phyloP scores from a whole-genome alignment of 2,888 invertebrate species.

The Phrixothrix hirtus region DNA sequence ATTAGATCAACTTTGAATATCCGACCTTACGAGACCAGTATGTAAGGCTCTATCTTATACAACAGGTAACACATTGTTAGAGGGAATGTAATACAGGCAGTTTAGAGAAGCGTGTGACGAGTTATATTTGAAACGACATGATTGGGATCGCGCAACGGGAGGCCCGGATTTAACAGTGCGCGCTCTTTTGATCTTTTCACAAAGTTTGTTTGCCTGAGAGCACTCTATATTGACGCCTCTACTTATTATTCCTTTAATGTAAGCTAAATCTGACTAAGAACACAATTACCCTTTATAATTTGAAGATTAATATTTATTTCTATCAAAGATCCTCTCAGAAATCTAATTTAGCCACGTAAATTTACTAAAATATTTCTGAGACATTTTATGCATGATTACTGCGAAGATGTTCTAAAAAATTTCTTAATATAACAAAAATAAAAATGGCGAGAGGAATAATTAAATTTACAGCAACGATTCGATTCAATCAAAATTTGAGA shows the following conservation, averaged over 20 bases:
- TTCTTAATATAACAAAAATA: too few species aligned
- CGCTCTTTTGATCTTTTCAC: conserved; percentile 18
- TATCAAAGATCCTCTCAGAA: too few species aligned
- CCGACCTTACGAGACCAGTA: conserved; percentile 32
- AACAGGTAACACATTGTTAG: conserved; percentile 32
- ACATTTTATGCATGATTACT: too few species aligned
- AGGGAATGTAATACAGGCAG: conserved; percentile 36
- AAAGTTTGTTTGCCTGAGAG: conserved; percentile 12
- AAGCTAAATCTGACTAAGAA: not conserved
- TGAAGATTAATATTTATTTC: too few species aligned
- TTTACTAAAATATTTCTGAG: too few species aligned
- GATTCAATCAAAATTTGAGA: too few species aligned
- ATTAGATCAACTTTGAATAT: conserved; percentile 32
- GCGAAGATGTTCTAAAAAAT: too few species aligned
- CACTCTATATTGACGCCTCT: conserved; percentile 7
- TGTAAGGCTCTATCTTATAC: conserved; percentile 13
- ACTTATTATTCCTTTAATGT: conserved; percentile 8
- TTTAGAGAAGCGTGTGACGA: conserved; percentile 21
- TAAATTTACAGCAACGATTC: too few species aligned
- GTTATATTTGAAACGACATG: conserved; percentile 18
- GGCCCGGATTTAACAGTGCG: conserved; percentile 10
- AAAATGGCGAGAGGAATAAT: too few species aligned
- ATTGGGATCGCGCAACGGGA: conserved; percentile 14
- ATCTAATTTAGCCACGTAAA: too few species aligned
- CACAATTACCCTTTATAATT: not conserved